Base-by-base conservation (phyloP, 2,797 vertebrate genomes). In the Avahi laniger region DNA sequence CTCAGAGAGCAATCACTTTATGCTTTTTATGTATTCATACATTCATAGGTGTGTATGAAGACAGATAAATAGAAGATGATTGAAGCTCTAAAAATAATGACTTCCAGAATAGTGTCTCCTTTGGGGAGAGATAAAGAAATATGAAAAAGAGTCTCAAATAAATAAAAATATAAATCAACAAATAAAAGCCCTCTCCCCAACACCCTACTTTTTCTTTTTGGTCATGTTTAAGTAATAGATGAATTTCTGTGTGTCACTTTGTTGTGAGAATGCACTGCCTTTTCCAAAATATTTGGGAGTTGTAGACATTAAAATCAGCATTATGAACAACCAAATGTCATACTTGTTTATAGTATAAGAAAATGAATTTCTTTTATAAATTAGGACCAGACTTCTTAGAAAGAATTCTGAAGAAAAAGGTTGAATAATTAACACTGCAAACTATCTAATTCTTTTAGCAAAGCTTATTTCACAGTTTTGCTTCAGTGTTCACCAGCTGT, bases 401-500 rank as follows among this genome's bases (percentile, higher is more conserved):
- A 97, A 80, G 76, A 97, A 97, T 97, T 94, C 89, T 83, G 52
- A 96, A 93, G 73, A 46, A 98, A 97, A 95, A 67, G 9, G 70
- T 79, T 96, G 90, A 87, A 92, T 97, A 93, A 90, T 97, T 98
- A 97, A 88, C 94, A 81, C 82, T 87, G 61, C 35, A 97, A 96
- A 96, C 85, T 96, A 84, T 95, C 90, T 93, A 86, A 97, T 76
- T 97, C 94, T 97, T 97, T 97, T 94, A 95, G 50, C 88, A 50
- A 91, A 89, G 59, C 54, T 94, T 97, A 93, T 96, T 94, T 93
- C 72, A 97, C 96, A 91, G 43, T 94, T 98, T 97, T 95, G 80
- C 92, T 84, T 96, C 80, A 96, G 43, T 48, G 95, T 97, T 97
- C 92, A 95, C 93, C 98, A 97, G 85, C 35, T 97, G 86, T 97